phyloP scores from a whole-genome alignment of 2,797 vertebrate genomes.

The Avahi laniger region DNA sequence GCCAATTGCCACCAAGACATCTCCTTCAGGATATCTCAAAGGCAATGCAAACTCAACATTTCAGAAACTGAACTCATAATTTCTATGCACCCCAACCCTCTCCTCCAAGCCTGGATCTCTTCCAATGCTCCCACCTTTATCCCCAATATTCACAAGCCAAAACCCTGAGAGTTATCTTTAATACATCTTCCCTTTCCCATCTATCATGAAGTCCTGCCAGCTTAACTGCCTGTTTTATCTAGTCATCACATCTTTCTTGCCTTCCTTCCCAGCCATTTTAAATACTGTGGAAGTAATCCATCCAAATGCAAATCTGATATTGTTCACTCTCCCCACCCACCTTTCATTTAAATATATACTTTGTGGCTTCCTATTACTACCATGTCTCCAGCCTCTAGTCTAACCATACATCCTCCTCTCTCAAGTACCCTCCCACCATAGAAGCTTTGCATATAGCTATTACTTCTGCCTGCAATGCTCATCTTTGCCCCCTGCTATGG shows the following conservation, averaged over 20 bases:
- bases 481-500: not conserved
- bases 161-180: not conserved
- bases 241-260: not conserved
- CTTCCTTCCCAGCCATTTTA: not conserved
- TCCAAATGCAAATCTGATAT: conserved; percentile 45
- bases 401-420: not conserved
- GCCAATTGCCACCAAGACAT: not conserved
- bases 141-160: not conserved
- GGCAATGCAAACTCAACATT: not conserved
- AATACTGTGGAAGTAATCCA: conserved; percentile 1
- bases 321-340: not conserved
- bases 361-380: not conserved
- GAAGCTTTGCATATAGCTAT: not conserved
- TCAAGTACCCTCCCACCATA: not conserved
- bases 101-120: not conserved
- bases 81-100: not conserved
- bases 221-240: not conserved
- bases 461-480: not conserved
- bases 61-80: not conserved
- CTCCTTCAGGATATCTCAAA: not conserved
- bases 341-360: not conserved
- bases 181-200: not conserved
- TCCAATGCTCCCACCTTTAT: not conserved
- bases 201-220: not conserved
- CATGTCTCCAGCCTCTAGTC: not conserved